Evolutionary conservation across 2,888 invertebrate genomes (phyloP).

Genomic region (Ceraclea dissimilis): DNA sequence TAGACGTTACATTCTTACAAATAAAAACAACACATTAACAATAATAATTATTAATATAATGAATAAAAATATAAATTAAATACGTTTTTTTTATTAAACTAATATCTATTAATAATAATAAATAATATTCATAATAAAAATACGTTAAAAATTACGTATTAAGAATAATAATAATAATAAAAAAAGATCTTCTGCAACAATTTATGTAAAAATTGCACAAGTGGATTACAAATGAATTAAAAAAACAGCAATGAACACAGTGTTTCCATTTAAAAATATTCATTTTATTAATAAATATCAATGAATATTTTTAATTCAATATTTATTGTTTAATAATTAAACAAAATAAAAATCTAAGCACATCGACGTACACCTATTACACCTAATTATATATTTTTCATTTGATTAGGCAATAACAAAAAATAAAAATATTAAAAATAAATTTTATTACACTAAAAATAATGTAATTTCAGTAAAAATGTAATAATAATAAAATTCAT

Average conservation of each 20-base stretch:
- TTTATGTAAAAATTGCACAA: constrained; percentile 22
- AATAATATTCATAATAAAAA: background rate
- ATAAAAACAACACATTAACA: background rate
- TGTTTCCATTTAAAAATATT: constrained; percentile 7
- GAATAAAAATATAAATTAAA: background rate
- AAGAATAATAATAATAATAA: background rate
- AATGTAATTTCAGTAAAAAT: constrained; percentile 20
- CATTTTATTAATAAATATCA: background rate
- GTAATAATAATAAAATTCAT: constrained; percentile 6
- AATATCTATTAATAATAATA: background rate
- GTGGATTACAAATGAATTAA: constrained; percentile 8
- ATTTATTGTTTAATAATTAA: constrained; percentile 9
- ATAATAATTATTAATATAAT: background rate
- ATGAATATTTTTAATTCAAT: constrained; percentile 5
- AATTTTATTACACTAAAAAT: constrained; percentile 15
- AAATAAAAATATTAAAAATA: constrained; percentile 11
- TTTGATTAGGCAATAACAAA: constrained; percentile 9
- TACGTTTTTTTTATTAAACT: background rate
- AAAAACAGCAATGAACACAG: constrained; percentile 20
- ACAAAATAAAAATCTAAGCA: constrained; percentile 14
- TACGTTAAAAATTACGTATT: background rate
- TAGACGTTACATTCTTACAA: background rate
- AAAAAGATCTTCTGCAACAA: constrained; percentile 8
- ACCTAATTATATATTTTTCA: constrained; percentile 9
- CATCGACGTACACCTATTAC: constrained; percentile 4